These are phyloP conservation scores for Griposia aprilina DNA, from an alignment of 2,888 invertebrate species.

Conservation along the genomic window DNA sequence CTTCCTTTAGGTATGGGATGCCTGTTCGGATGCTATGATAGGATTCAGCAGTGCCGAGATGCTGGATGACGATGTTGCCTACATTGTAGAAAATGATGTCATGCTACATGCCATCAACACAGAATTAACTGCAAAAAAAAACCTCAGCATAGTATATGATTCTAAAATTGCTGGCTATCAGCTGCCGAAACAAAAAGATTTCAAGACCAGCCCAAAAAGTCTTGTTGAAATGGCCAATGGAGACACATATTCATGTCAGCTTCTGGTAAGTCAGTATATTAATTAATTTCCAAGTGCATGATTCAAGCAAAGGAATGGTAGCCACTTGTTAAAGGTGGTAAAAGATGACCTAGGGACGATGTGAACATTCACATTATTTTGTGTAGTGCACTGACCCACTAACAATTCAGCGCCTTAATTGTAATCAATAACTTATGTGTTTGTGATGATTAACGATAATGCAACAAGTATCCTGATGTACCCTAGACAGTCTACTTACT, in stretches of 20 bases:
- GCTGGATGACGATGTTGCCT: slow-evolving; percentile 94
- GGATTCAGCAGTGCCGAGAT: slow-evolving; percentile 94
- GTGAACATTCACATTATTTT: background rate
- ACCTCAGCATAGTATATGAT: slow-evolving; percentile 93
- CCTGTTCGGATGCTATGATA: slow-evolving; percentile 96
- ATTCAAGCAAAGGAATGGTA: background rate
- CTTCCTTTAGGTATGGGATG: slow-evolving; percentile 96
- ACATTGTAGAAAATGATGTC: slow-evolving; percentile 98
- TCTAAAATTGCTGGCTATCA: slow-evolving; percentile 92
- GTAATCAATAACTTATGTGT: background rate
- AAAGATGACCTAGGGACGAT: background rate
- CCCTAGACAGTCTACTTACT: no score
- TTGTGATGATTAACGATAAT: background rate
- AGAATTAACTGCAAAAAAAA: slow-evolving; percentile 87
- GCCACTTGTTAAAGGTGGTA: background rate
- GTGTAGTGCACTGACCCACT: background rate
- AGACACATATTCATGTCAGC: slow-evolving; percentile 91
- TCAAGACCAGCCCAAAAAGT: slow-evolving; percentile 67
- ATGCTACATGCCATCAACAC: slow-evolving; percentile 93
- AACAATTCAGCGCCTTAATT: background rate
- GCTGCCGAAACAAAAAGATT: slow-evolving; percentile 85
- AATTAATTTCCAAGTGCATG: background rate
- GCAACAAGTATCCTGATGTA: background rate
- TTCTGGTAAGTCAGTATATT: slow-evolving; percentile 91
- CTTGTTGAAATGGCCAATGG: slow-evolving; percentile 92